Evolutionary conservation across 1,140 invertebrate genomes (phyloP).

Genomic region (Aphelinus certus): DNA sequence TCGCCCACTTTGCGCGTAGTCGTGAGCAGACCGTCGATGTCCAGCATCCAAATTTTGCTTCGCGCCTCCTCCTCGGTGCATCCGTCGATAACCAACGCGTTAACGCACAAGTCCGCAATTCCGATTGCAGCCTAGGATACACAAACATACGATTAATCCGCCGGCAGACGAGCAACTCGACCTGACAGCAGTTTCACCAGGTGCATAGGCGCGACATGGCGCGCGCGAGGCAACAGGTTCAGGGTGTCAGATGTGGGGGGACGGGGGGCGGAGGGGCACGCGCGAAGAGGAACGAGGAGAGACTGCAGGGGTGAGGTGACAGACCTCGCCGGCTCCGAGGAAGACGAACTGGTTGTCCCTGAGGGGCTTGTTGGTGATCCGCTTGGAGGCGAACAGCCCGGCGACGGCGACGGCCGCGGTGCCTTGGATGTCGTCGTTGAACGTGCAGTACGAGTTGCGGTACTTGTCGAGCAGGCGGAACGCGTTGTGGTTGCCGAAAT

Average conservation of each 20-base stretch:
- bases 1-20: slow-evolving; percentile 78
- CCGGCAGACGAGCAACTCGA: too few species aligned
- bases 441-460: slow-evolving; percentile 87
- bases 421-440: slow-evolving; percentile 98
- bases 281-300: too few species aligned
- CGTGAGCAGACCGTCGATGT: slow-evolving; percentile 83
- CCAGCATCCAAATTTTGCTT: slow-evolving; percentile 88
- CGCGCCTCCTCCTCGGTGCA: slow-evolving; percentile 78
- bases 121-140: slow-evolving; percentile 80
- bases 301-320: slow-evolving; percentile 13
- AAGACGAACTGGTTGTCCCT: slow-evolving; percentile 88
- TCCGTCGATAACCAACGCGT: slow-evolving; percentile 88
- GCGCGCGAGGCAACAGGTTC: too few species aligned
- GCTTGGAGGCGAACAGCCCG: slow-evolving; percentile 84
- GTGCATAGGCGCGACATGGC: too few species aligned
- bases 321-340: slow-evolving; percentile 88
- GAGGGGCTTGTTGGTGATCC: slow-evolving; percentile 81
- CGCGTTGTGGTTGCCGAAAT: slow-evolving; percentile 95
- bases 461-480: slow-evolving; percentile 92
- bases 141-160: background rate
- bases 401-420: slow-evolving; percentile 93
- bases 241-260: too few species aligned
- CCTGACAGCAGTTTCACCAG: too few species aligned
- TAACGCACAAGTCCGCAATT: slow-evolving; percentile 86
- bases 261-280: too few species aligned